Conservation (phyloP, 2,797 vertebrate genomes). For the Catostomus latipinnis region DNA sequence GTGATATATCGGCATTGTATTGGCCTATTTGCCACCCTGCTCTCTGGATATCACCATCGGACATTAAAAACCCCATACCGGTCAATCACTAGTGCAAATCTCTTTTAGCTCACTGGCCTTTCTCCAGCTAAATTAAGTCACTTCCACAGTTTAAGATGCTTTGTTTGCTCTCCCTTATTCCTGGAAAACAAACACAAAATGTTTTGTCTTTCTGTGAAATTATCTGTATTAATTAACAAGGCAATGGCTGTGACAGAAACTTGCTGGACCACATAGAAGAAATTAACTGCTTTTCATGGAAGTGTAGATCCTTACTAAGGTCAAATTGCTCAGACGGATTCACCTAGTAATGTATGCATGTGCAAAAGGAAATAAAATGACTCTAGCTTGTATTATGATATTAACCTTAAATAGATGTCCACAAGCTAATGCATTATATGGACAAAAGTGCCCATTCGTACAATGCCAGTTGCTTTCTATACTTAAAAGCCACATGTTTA, state of each 20-base stretch:
- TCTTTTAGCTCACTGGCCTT: background rate
- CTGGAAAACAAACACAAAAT: constrained; percentile 3
- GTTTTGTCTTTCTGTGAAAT: background rate
- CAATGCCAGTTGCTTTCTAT: constrained; percentile 11
- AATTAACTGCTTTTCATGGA: constrained; percentile 12
- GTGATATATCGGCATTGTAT: no score
- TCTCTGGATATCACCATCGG: no score
- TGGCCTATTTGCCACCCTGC: no score
- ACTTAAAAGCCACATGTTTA: constrained; percentile 2
- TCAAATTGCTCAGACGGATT: constrained; percentile 17
- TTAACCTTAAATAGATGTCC: background rate
- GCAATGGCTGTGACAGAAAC: constrained; percentile 28
- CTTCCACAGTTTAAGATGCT: background rate
- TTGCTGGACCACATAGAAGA: background rate
- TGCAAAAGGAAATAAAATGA: constrained; percentile 10
- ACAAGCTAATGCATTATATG: constrained; percentile 20
- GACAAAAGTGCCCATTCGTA: constrained; percentile 2
- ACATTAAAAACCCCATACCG: no score
- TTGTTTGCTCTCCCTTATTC: background rate
- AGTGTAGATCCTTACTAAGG: constrained; percentile 12
- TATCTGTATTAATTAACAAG: background rate
- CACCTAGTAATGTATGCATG: constrained; percentile 11
- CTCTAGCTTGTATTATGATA: constrained; percentile 21
- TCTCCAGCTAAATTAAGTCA: background rate
- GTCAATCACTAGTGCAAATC: no score